Percentiles rank a stretch among this genome's conserved stretches.
phyloP scores from a whole-genome alignment of 2,888 invertebrate species.

The Protonemura montana region DNA sequence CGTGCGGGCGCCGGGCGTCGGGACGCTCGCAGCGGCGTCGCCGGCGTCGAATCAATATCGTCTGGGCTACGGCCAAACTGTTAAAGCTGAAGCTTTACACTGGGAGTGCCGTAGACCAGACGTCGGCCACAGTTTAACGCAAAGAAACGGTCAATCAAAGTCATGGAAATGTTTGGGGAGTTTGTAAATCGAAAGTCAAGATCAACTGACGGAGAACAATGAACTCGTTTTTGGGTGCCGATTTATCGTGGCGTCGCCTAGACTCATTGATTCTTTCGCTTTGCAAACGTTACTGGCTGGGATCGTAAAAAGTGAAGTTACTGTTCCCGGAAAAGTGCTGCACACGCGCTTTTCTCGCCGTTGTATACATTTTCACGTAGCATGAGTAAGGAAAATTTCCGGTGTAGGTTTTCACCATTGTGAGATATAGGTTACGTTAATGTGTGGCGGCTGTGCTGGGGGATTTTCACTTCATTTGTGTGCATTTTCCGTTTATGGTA shows the following conservation, averaged over 20 bases:
- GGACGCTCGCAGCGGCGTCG: background rate
- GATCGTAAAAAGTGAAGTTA: background rate
- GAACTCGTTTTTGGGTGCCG: background rate
- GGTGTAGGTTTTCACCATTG: background rate
- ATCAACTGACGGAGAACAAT: background rate
- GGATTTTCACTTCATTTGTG: background rate
- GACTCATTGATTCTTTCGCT: too few relatives aligned
- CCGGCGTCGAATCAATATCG: constrained; percentile 20
- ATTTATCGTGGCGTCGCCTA: too few relatives aligned
- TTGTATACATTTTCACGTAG: background rate
- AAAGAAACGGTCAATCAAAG: background rate
- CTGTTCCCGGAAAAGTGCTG: background rate
- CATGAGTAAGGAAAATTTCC: background rate
- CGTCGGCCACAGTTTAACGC: background rate
- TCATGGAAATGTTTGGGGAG: background rate
- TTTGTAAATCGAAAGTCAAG: background rate
- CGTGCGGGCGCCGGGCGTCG: constrained; percentile 9
- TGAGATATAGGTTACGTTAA: background rate
- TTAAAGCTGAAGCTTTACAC: constrained; percentile 20
- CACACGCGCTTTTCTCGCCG: background rate
- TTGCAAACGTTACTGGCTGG: too few relatives aligned
- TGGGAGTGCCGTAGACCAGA: background rate
- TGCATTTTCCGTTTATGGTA: background rate
- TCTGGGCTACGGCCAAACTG: constrained; percentile 31
- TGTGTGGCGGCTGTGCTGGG: background rate